These are phyloP conservation scores for Gymnothorax javanicus DNA, from an alignment of 2,797 vertebrate species.

Conservation along the genomic window DNA sequence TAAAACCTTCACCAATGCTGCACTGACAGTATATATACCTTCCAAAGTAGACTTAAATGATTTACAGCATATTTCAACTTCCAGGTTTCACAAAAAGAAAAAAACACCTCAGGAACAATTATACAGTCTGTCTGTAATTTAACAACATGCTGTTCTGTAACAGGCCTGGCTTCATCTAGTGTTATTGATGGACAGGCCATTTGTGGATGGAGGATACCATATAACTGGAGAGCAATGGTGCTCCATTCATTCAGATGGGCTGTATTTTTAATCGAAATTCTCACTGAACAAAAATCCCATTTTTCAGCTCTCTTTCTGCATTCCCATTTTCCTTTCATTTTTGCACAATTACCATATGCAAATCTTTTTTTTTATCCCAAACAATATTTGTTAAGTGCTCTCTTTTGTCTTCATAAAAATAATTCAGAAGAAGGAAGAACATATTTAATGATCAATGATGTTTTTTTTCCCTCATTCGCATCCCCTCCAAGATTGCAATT, in stretches of 20 bases:
- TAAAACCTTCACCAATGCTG: background rate
- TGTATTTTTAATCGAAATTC: background rate
- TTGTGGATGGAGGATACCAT: background rate
- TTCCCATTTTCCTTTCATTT: background rate
- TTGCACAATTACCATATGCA: background rate
- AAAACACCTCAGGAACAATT: background rate
- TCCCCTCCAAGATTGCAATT: background rate
- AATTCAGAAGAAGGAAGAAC: conserved; percentile 2
- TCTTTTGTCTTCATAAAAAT: conserved; percentile 10
- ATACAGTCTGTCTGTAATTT: background rate
- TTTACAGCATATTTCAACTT: background rate
- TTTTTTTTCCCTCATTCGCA: background rate
- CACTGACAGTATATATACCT: background rate
- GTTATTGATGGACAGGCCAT: background rate
- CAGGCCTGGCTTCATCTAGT: background rate
- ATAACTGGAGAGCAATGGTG: background rate
- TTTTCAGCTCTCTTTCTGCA: background rate
- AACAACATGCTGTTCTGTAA: background rate
- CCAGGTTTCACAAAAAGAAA: background rate
- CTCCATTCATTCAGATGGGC: background rate
- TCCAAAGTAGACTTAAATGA: background rate
- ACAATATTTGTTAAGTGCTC: background rate
- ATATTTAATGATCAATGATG: conserved; percentile 4
- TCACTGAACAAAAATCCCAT: background rate
- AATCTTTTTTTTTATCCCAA: background rate